Evolutionary conservation across 2,797 vertebrate species (phyloP).

Genomic region (Mus minutoides): DNA sequence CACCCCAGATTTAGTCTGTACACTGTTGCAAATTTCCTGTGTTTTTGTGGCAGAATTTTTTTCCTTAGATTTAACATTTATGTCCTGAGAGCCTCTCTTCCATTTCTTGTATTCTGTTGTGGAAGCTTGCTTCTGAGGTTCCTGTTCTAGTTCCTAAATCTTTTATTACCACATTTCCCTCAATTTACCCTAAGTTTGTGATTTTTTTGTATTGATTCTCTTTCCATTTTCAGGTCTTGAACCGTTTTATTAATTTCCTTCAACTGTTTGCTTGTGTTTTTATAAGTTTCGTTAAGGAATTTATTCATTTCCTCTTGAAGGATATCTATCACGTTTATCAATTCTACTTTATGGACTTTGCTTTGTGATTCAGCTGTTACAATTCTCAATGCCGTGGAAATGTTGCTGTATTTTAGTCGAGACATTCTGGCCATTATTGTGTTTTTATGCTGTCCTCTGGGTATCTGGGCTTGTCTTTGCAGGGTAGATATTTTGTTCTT

Average conservation of each 20-base stretch:
- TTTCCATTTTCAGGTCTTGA: neutral
- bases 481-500: neutral
- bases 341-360: neutral
- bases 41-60: neutral
- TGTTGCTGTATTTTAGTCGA: neutral
- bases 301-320: neutral
- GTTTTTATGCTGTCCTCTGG: neutral
- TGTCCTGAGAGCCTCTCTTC: neutral
- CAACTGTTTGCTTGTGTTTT: neutral
- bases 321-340: neutral
- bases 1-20: neutral
- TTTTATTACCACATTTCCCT: neutral
- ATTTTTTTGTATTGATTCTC: neutral
- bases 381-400: neutral
- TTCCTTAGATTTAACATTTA: neutral
- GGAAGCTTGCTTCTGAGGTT: neutral
- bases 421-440: neutral
- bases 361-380: neutral
- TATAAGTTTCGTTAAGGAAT: neutral
- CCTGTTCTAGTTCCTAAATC: neutral
- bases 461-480: neutral
- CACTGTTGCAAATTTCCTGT: neutral
- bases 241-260: neutral
- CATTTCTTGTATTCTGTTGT: neutral
- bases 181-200: neutral